Conservation (phyloP, 92 coral and sea anemone genomes). For the Heteractis magnifica region DNA sequence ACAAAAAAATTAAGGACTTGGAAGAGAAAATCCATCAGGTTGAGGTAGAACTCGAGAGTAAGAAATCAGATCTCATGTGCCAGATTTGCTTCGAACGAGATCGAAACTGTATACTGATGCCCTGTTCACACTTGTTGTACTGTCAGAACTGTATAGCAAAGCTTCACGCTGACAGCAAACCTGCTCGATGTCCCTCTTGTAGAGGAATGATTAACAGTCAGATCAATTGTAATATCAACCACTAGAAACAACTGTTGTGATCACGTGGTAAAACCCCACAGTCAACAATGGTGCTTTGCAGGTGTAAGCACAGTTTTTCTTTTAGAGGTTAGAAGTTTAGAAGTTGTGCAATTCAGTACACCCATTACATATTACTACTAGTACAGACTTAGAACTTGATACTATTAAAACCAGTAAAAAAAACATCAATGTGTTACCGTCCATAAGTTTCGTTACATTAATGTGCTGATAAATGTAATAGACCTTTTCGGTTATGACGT, state of each 20-base stretch:
- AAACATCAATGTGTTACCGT: too few relatives aligned
- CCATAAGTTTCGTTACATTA: too few relatives aligned
- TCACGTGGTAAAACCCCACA: background rate
- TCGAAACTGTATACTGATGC: conserved; percentile 81
- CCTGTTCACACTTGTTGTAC: conserved; percentile 71
- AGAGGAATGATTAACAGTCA: conserved; percentile 65
- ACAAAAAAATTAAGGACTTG: conserved; percentile 13
- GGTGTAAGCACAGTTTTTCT: too few relatives aligned
- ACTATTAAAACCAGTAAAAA: too few relatives aligned
- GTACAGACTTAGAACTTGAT: too few relatives aligned
- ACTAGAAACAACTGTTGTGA: background rate
- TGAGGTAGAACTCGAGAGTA: conserved; percentile 14
- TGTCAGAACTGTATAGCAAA: conserved; percentile 58
- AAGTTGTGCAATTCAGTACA: too few relatives aligned
- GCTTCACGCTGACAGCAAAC: conserved; percentile 38
- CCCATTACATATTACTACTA: too few relatives aligned
- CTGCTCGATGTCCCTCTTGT: conserved; percentile 66
- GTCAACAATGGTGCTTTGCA: too few relatives aligned
- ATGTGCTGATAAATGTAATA: too few relatives aligned
- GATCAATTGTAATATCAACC: conserved; percentile 51
- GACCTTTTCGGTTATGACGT: too few relatives aligned
- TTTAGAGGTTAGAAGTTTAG: too few relatives aligned
- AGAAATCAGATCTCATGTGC: conserved; percentile 40
- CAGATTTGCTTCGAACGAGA: conserved; percentile 66
- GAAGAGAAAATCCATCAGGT: conserved; percentile 15